A percentile compares a stretch with the other conserved stretches of the same genome.
Evolutionary conservation across 2,888 invertebrate species (phyloP).

Genomic region (Glaucopsyche alexis): DNA sequence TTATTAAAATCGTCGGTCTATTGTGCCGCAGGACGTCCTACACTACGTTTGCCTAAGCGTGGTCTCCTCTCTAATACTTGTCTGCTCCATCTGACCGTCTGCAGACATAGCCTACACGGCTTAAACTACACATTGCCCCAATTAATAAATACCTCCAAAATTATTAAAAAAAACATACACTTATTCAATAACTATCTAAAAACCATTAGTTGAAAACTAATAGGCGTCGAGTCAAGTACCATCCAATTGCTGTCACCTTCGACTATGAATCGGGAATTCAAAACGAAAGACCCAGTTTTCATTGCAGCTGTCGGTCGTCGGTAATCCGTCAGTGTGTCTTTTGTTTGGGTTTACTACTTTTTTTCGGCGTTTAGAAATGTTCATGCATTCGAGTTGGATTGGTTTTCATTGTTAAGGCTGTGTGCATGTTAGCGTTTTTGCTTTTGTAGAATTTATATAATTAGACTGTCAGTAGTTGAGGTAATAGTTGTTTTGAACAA

Average conservation of each 20-base stretch:
- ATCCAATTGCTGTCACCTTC: neutral
- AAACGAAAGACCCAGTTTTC: neutral
- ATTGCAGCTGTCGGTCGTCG: neutral
- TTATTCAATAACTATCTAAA: neutral
- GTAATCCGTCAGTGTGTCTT: conserved; percentile 14
- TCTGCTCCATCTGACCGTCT: no score
- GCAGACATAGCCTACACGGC: no score
- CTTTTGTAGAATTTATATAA: neutral
- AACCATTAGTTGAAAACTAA: neutral
- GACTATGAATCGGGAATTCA: conserved; percentile 1
- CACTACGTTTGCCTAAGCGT: no score
- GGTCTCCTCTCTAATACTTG: no score
- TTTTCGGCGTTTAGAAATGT: conserved; percentile 15
- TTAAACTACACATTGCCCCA: no score
- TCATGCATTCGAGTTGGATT: neutral
- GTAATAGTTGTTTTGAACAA: no score
- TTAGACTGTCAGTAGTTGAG: no score
- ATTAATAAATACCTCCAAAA: neutral
- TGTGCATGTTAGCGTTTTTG: neutral
- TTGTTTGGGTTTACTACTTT: neutral
- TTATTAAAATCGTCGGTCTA: no score
- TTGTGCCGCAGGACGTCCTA: no score
- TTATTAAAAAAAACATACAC: neutral
- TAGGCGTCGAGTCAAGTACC: neutral
- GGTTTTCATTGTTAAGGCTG: neutral